Conservation (phyloP, 2,888 invertebrate species). For the Synanthedon andrenaeformis region DNA sequence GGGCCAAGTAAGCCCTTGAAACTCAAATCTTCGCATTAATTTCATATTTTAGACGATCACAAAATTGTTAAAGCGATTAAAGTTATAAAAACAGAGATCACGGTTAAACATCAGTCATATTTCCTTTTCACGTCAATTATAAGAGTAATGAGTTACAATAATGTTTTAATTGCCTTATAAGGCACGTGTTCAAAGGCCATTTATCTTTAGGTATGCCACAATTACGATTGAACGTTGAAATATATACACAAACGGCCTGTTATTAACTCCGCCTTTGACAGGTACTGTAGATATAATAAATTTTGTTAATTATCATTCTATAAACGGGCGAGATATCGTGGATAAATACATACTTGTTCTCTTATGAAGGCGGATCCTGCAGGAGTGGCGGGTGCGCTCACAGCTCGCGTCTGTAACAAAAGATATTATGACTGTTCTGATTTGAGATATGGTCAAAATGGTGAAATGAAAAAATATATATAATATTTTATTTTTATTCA, state of each 20-base stretch:
- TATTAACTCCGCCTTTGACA: no score
- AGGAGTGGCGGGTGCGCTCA: conserved; percentile 62
- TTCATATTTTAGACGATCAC: no score
- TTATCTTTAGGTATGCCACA: conserved; percentile 5
- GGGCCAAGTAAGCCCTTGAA: no score
- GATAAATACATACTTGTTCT: conserved; percentile 37
- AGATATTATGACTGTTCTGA: conserved; percentile 11
- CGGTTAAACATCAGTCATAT: conserved; percentile 1
- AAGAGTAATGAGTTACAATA: conserved; percentile 7
- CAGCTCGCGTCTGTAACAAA: conserved; percentile 61
- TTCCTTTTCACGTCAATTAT: conserved; percentile 1
- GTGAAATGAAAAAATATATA: no score
- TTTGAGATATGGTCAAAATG: no score
- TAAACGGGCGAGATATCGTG: no score
- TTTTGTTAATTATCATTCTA: no score
- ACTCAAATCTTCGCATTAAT: no score
- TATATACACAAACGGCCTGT: no score
- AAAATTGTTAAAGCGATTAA: conserved; percentile 3
- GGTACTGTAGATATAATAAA: conserved; percentile 6
- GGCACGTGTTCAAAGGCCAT: conserved; percentile 8
- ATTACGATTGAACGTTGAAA: not conserved
- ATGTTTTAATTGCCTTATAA: conserved; percentile 6
- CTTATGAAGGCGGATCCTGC: conserved; percentile 39
- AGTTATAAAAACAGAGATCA: conserved; percentile 3
- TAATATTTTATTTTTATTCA: no score